These are phyloP conservation scores for Notechis scutatus DNA, from an alignment of 2,113 vertebrate genomes.

Conservation along the genomic window DNA sequence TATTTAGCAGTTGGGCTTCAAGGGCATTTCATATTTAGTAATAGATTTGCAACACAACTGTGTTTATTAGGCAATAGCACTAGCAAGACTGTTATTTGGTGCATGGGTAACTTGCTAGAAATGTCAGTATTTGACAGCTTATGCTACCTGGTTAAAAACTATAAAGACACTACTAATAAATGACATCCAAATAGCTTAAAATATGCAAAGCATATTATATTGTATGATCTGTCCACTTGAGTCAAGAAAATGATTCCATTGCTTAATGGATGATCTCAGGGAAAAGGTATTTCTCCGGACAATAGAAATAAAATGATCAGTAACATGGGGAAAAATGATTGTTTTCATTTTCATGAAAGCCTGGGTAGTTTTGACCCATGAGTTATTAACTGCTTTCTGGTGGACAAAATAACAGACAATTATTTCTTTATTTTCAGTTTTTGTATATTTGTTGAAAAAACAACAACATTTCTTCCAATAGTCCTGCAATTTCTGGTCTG, in stretches of 20 bases:
- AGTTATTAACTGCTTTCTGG: constrained; percentile 9
- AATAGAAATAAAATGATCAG: not conserved
- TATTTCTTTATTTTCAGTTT: not conserved
- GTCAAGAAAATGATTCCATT: not conserved
- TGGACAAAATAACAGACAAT: not conserved
- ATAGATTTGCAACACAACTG: not conserved
- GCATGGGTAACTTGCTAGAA: constrained; percentile 1
- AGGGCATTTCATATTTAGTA: not conserved
- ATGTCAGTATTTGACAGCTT: not conserved
- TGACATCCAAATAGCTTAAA: not conserved
- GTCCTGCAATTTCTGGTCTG: not conserved
- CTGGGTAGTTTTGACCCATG: not conserved
- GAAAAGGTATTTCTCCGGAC: not conserved
- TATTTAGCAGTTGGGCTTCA: not conserved
- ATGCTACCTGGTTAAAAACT: not conserved
- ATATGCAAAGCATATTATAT: not conserved
- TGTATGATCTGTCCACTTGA: not conserved
- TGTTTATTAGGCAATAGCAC: not conserved
- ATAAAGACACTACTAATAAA: not conserved
- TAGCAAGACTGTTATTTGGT: not conserved
- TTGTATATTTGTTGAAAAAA: not conserved
- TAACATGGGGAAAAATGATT: not conserved
- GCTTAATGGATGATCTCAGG: not conserved
- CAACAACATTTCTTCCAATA: not conserved
- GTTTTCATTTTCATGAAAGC: not conserved